Evolutionary conservation across 2,888 invertebrate species (phyloP).

Genomic region (Volucella bombylans): DNA sequence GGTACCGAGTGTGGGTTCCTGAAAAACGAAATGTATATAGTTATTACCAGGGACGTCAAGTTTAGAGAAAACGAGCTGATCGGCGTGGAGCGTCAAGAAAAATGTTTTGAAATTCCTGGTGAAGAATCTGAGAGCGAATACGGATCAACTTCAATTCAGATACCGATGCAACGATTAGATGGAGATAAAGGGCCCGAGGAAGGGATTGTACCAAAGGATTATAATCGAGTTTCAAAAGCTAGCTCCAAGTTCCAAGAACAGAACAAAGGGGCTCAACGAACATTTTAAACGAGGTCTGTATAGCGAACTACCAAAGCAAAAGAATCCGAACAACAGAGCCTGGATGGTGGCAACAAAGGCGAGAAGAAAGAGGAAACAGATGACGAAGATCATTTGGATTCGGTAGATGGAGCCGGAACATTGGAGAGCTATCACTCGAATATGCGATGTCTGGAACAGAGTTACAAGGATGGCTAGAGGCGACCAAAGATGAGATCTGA

Average conservation of each 20-base stretch:
- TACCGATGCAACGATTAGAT: neutral
- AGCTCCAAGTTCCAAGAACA: too few relatives aligned
- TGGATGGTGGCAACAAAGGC: too few relatives aligned
- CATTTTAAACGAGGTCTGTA: too few relatives aligned
- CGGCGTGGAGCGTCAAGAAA: neutral
- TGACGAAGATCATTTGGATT: neutral
- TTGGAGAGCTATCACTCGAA: neutral
- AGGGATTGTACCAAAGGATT: too few relatives aligned
- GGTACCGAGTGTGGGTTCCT: neutral
- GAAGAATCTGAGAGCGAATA: neutral
- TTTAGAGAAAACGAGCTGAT: neutral
- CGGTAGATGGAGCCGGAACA: neutral
- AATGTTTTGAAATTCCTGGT: too few relatives aligned
- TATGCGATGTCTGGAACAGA: conserved; percentile 5
- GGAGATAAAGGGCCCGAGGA: neutral
- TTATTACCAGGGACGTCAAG: conserved; percentile 3
- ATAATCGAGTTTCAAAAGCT: too few relatives aligned
- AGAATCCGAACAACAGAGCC: too few relatives aligned
- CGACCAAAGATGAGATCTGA: too few relatives aligned
- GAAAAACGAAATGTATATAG: conserved; percentile 2
- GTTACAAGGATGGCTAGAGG: neutral
- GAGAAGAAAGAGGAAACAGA: neutral
- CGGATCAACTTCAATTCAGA: neutral
- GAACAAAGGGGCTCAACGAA: too few relatives aligned
- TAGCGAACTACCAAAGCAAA: too few relatives aligned